A percentile compares a stretch with the other conserved stretches of the same genome.
Conservation (phyloP, 2,888 invertebrate species). For the Nipponacmea schrenckii region DNA sequence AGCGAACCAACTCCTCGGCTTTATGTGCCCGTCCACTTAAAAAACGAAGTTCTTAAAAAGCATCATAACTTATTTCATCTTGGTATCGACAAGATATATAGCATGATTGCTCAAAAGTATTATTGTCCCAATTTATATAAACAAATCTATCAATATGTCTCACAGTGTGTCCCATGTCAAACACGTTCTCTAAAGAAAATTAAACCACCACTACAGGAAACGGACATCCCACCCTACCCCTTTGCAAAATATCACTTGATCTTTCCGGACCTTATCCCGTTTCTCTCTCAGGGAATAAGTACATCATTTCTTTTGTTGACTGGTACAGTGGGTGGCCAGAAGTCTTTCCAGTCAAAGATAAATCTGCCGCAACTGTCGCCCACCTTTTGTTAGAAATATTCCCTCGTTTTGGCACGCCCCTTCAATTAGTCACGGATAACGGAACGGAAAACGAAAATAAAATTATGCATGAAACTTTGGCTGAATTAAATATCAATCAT, state of each 20-base stretch:
- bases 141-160: too few relatives aligned
- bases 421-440: conserved; percentile 24
- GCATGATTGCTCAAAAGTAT: background rate
- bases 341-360: conserved; percentile 29
- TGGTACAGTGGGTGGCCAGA: conserved; percentile 26
- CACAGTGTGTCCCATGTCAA: conserved; percentile 22
- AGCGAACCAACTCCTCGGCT: background rate
- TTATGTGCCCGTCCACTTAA: background rate
- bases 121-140: background rate
- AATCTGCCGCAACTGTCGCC: conserved; percentile 25
- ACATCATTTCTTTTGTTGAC: background rate
- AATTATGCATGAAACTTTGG: conserved; percentile 16
- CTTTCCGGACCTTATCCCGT: conserved; percentile 23
- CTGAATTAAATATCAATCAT: conserved; percentile 11
- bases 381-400: conserved; percentile 32
- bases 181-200: conserved; percentile 17
- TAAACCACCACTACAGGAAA: conserved; percentile 28
- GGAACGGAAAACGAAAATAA: conserved; percentile 21
- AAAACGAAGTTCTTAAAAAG: background rate
- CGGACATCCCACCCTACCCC: conserved; percentile 26
- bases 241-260: conserved; percentile 19
- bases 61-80: background rate
- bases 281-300: conserved; percentile 21
- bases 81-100: background rate
- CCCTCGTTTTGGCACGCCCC: conserved; percentile 24